These are phyloP conservation scores for Hystrix cristata DNA, from an alignment of 2,113 vertebrate genomes.

Conservation along the genomic window DNA sequence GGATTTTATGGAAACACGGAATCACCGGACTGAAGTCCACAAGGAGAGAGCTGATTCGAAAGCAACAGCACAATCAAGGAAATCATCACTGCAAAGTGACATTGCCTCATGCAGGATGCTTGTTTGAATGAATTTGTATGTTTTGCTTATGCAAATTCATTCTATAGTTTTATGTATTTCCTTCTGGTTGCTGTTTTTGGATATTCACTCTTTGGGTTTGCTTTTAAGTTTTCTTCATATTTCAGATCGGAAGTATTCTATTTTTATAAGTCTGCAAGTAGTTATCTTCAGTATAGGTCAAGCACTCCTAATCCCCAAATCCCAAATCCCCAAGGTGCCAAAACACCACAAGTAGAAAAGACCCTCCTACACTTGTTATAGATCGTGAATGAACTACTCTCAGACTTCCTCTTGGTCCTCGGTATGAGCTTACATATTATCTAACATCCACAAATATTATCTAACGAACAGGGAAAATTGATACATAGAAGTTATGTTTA, in stretches of 20 bases:
- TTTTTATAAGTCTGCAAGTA: not conserved
- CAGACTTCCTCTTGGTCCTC: not conserved
- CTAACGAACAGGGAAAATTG: not conserved
- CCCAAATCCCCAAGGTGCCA: not conserved
- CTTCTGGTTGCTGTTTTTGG: not conserved
- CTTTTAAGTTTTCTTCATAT: not conserved
- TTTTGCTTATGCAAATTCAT: not conserved
- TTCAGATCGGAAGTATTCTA: not conserved
- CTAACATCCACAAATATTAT: not conserved
- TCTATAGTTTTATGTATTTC: not conserved
- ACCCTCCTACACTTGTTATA: not conserved
- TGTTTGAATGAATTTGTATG: not conserved
- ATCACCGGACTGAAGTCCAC: not conserved
- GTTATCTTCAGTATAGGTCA: not conserved
- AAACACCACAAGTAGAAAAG: not conserved
- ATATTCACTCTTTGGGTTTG: not conserved
- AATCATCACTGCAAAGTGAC: not conserved
- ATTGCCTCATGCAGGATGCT: not conserved
- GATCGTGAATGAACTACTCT: not conserved
- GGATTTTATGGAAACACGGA: not conserved
- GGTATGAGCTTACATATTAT: conserved; percentile 16
- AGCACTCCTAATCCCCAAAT: not conserved
- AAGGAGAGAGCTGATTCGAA: not conserved
- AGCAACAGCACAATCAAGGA: not conserved
- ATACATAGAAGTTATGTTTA: not conserved